Evolutionary conservation across 2,888 invertebrate genomes (phyloP).

Genomic region (Netelia inedita): DNA sequence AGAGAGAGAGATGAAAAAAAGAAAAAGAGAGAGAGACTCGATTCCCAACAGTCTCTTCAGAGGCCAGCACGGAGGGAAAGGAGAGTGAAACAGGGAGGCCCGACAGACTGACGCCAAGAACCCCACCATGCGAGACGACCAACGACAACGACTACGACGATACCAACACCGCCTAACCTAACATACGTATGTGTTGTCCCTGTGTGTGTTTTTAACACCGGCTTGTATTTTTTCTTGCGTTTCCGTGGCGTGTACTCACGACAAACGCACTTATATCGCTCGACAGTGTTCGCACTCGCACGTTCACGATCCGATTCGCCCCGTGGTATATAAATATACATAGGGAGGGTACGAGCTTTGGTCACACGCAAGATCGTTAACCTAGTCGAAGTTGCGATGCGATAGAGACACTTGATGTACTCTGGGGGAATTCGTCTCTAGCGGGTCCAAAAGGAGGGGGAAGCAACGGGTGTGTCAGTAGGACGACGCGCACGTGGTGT

Average conservation of each 20-base stretch:
- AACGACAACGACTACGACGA: constrained; percentile 52
- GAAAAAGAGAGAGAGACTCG: constrained; percentile 52
- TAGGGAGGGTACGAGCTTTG: too few species aligned
- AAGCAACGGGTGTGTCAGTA: too few species aligned
- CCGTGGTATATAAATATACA: too few species aligned
- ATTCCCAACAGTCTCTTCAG: constrained; percentile 46
- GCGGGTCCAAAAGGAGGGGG: too few species aligned
- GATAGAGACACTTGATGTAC: not conserved
- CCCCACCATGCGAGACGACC: constrained; percentile 78
- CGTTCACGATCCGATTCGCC: not conserved
- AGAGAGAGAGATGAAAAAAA: constrained; percentile 38
- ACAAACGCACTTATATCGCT: not conserved
- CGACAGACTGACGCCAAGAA: constrained; percentile 82
- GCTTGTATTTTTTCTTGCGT: constrained; percentile 1
- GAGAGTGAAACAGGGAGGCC: constrained; percentile 77
- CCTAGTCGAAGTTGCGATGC: too few species aligned
- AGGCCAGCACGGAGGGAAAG: constrained; percentile 65
- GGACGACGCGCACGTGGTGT: too few species aligned
- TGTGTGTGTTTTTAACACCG: constrained; percentile 43
- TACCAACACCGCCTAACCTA: not conserved
- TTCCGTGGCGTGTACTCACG: not conserved
- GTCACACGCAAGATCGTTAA: too few species aligned
- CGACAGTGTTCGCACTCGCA: not conserved
- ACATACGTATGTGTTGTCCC: constrained; percentile 1
- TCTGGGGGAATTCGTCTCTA: not conserved